A percentile compares a stretch with the other conserved stretches of the same genome.
These are phyloP conservation scores for Agonum fuliginosum DNA, from an alignment of 2,888 invertebrate genomes.

Conservation along the genomic window DNA sequence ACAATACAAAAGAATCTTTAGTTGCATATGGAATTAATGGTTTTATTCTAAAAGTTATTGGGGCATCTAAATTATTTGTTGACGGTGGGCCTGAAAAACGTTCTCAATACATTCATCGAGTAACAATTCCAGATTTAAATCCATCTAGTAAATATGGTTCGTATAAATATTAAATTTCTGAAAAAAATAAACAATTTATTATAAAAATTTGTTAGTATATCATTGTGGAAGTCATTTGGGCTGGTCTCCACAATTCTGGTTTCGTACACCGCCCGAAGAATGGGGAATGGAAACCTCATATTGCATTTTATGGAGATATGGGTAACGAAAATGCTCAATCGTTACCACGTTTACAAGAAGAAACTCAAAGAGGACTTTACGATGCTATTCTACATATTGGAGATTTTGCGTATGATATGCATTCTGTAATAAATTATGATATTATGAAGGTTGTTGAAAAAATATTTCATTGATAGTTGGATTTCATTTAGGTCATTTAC, in stretches of 20 bases:
- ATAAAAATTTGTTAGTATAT: no score
- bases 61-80: slow-evolving; percentile 79
- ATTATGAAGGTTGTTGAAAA: no score
- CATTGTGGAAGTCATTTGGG: slow-evolving; percentile 87
- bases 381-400: slow-evolving; percentile 94
- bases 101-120: slow-evolving; percentile 87
- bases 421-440: slow-evolving; percentile 75
- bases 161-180: slow-evolving; percentile 60
- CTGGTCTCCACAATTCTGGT: slow-evolving; percentile 88
- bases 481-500: neutral
- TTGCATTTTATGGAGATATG: slow-evolving; percentile 96
- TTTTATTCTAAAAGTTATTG: slow-evolving; percentile 76
- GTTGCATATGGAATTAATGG: slow-evolving; percentile 84
- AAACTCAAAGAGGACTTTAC: slow-evolving; percentile 85
- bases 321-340: slow-evolving; percentile 94
- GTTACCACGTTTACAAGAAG: slow-evolving; percentile 87
- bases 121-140: slow-evolving; percentile 77
- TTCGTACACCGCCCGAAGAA: slow-evolving; percentile 82
- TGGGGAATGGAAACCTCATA: slow-evolving; percentile 84
- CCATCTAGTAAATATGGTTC: slow-evolving; percentile 80
- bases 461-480: neutral
- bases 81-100: slow-evolving; percentile 83
- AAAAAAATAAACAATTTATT: no score
- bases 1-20: slow-evolving; percentile 79
- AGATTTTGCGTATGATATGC: slow-evolving; percentile 97